These are phyloP conservation scores for Calephelis virginiensis DNA, from an alignment of 1,140 invertebrate species.

Conservation along the genomic window DNA sequence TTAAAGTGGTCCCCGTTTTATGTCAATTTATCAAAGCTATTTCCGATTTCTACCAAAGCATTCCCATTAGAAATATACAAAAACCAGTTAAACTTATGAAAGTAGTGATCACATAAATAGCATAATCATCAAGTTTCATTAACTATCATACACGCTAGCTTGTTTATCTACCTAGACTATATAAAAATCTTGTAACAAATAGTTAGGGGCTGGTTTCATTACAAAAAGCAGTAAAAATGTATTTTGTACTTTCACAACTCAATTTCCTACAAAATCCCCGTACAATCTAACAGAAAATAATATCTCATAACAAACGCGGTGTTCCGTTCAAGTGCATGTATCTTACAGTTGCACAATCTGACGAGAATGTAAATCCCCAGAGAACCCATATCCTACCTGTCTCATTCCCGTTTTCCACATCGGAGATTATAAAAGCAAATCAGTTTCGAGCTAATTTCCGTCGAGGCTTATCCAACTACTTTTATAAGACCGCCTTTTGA, in stretches of 20 bases:
- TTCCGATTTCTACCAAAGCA: no score
- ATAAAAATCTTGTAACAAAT: no score
- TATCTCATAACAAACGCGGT: constrained; percentile 1
- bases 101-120: no score
- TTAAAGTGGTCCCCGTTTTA: no score
- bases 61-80: no score
- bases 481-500: constrained; percentile 21
- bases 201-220: no score
- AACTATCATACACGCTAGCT: no score
- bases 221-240: background rate
- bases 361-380: constrained; percentile 2
- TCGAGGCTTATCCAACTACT: constrained; percentile 21
- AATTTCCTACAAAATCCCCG: background rate
- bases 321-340: constrained; percentile 1
- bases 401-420: constrained; percentile 12
- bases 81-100: no score
- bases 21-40: no score
- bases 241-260: background rate
- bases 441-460: constrained; percentile 28
- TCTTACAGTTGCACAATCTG: constrained; percentile 17
- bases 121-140: no score
- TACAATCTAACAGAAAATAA: constrained; percentile 10
- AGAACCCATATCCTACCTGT: constrained; percentile 21
- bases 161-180: no score
- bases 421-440: constrained; percentile 15